phyloP scores from a whole-genome alignment of 1,140 invertebrate species.

The Metaphire vulgaris region DNA sequence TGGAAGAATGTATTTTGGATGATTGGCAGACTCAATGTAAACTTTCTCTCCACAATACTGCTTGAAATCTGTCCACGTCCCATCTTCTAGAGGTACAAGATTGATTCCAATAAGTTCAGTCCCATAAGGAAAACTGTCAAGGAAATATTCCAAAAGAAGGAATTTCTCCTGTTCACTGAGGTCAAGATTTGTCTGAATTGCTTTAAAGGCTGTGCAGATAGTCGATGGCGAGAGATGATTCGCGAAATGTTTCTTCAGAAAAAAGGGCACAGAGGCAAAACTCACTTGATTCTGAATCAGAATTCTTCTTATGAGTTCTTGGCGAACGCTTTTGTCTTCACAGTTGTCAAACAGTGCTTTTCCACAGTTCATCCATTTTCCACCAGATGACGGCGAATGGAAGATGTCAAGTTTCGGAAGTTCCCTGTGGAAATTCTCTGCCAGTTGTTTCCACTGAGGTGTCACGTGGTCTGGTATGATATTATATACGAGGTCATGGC shows the following conservation, averaged over 20 bases:
- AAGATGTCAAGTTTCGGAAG: neutral
- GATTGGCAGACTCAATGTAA: neutral
- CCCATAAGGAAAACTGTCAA: neutral
- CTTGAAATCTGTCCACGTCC: slow-evolving; percentile 11
- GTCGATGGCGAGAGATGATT: neutral
- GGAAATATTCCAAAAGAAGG: slow-evolving; percentile 11
- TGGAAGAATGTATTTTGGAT: neutral
- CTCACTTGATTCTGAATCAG: neutral
- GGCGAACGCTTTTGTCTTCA: neutral
- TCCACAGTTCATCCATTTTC: neutral
- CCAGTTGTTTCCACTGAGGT: neutral
- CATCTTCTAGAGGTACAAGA: slow-evolving; percentile 6
- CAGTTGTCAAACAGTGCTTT: neutral
- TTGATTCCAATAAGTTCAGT: neutral
- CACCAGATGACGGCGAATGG: neutral
- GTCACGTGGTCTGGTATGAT: neutral
- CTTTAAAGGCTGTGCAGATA: slow-evolving; percentile 4
- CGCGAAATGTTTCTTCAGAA: neutral
- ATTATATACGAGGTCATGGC: neutral
- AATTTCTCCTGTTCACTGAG: slow-evolving; percentile 12
- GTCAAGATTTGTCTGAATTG: neutral
- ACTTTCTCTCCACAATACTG: neutral
- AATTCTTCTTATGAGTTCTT: neutral
- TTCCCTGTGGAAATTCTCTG: neutral
- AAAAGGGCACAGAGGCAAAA: neutral